phyloP scores from a whole-genome alignment of 2,113 vertebrate genomes.

The Dromas ardeola region DNA sequence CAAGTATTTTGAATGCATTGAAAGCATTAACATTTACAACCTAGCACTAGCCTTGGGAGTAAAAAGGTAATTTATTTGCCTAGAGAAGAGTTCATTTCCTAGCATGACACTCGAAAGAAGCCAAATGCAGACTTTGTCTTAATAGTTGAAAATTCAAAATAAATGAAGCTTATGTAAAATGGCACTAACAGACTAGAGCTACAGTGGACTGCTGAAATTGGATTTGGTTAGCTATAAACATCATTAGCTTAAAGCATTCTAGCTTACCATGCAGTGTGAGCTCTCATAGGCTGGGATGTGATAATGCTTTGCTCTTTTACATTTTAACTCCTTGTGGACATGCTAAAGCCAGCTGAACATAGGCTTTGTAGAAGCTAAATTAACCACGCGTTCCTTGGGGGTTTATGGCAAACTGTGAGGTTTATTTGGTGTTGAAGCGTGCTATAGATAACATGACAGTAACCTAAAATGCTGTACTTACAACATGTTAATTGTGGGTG shows the following conservation, averaged over 20 bases:
- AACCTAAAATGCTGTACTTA: background rate
- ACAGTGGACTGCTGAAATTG: constrained; percentile 65
- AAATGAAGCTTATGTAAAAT: constrained; percentile 74
- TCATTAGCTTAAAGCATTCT: constrained; percentile 72
- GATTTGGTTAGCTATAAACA: constrained; percentile 73
- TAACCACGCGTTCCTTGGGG: constrained; percentile 29
- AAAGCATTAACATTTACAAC: constrained; percentile 47
- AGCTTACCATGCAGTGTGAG: constrained; percentile 50
- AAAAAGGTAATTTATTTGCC: constrained; percentile 67
- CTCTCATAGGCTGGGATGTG: constrained; percentile 54
- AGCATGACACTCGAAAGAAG: constrained; percentile 65
- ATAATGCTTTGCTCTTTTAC: constrained; percentile 64
- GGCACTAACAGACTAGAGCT: constrained; percentile 56
- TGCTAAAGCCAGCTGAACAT: constrained; percentile 51
- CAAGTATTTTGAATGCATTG: constrained; percentile 42
- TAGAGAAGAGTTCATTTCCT: constrained; percentile 63
- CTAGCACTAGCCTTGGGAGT: constrained; percentile 26
- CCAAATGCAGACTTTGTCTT: constrained; percentile 41
- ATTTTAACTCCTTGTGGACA: constrained; percentile 71
- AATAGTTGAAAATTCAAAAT: constrained; percentile 61
- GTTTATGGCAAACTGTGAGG: constrained; percentile 31
- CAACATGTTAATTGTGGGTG: background rate
- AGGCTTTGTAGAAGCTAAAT: constrained; percentile 56
- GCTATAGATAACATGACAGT: background rate
- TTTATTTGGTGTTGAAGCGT: constrained; percentile 27